phyloP scores from a whole-genome alignment of 1,140 invertebrate species.

The Cydia splendana region DNA sequence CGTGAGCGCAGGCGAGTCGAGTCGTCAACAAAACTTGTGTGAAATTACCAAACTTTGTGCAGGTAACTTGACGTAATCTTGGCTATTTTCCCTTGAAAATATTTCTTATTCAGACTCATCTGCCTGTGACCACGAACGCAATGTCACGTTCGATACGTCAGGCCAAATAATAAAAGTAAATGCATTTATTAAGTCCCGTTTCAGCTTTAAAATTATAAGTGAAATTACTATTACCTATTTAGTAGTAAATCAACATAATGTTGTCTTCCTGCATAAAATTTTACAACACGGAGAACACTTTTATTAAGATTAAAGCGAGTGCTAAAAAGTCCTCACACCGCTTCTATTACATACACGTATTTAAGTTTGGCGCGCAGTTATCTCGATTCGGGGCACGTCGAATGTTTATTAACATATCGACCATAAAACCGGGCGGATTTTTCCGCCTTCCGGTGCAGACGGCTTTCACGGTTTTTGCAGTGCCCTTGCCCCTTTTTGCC shows the following conservation, averaged over 20 bases:
- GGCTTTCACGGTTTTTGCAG: constrained; percentile 56
- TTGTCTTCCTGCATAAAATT: no score
- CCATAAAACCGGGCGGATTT: constrained; percentile 67
- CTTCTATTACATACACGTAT: constrained; percentile 5
- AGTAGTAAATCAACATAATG: no score
- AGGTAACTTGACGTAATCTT: no score
- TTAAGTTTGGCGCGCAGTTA: constrained; percentile 38
- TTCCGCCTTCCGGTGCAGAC: constrained; percentile 55
- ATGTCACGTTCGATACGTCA: no score
- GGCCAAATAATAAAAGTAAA: no score
- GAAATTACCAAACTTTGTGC: no score
- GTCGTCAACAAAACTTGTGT: background rate
- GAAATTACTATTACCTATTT: no score
- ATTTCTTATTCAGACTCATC: no score
- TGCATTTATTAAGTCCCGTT: no score
- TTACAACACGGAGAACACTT: background rate
- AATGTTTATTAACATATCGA: constrained; percentile 73
- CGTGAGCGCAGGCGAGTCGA: background rate
- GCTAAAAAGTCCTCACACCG: background rate
- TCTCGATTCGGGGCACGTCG: constrained; percentile 51
- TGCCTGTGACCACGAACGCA: no score
- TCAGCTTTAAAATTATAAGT: no score
- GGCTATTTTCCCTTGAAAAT: no score
- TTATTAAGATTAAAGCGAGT: background rate
- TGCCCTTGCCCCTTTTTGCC: constrained; percentile 37